These are phyloP conservation scores for Podarcis muralis DNA, from an alignment of 2,113 vertebrate species.

Conservation along the genomic window DNA sequence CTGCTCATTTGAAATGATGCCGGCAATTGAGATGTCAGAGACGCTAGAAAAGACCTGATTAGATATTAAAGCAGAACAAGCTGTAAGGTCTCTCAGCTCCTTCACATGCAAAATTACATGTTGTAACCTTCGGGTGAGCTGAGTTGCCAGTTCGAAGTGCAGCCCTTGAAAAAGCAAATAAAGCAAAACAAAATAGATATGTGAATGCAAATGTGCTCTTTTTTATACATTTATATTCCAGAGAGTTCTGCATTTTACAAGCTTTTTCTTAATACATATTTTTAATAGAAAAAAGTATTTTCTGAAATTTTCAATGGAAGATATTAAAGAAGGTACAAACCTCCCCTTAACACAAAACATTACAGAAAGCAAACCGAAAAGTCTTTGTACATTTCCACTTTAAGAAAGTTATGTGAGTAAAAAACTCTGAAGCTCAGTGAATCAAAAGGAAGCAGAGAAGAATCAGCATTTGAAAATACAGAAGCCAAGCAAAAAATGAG, in stretches of 20 bases:
- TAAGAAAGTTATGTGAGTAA: not conserved
- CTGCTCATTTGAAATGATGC: not conserved
- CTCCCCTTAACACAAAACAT: not conserved
- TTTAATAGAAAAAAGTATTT: not conserved
- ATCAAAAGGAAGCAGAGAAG: not conserved
- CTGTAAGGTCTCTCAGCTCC: not conserved
- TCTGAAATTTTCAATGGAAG: not conserved
- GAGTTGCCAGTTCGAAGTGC: not conserved
- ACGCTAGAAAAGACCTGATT: not conserved
- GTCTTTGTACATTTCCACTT: not conserved
- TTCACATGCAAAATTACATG: not conserved
- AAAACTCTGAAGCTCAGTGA: not conserved
- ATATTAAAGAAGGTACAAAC: not conserved
- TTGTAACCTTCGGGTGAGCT: not conserved
- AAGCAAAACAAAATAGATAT: not conserved
- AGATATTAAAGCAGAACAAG: not conserved
- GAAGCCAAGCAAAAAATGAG: too few species aligned
- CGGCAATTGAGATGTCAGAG: not conserved
- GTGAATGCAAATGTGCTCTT: not conserved
- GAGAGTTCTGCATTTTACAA: not conserved
- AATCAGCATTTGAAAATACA: not conserved
- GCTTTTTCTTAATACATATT: not conserved
- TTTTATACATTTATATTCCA: not conserved
- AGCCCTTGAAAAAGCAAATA: not conserved
- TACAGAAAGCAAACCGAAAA: not conserved